Evolutionary conservation across 1,140 invertebrate species (phyloP), one percentile per base, ranked within the genome.

Genomic region (Nixonia krombeini): DNA sequence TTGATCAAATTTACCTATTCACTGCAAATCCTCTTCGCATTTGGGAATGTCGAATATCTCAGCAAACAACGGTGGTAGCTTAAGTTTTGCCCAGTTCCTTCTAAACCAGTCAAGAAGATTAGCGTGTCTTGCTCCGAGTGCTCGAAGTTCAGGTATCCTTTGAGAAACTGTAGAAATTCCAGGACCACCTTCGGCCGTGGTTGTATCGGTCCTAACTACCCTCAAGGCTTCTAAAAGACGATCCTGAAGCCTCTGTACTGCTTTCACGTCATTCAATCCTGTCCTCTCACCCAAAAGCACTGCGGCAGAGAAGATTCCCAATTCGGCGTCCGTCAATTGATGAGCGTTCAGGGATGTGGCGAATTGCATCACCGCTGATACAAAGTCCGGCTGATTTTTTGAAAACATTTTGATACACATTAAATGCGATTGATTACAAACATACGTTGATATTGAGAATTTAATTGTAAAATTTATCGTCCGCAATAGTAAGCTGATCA

Each of bases 11-110:
- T 46, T 58, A 67, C 62, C 68, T 73, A 53, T 81, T 88, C 85
- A 89, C 80, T 90, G 88, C 51, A 90, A 81, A 81, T 92, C 91
- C 74, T 94, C 92, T 75, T 94, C 93, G 76, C 90, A 91, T 85
- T 95, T 96, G 38, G 96, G 95, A 87, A 99, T 97, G 88, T 99
- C 96, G 83, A 97, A 98, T 72, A 98, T 97, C 86, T 99, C 96
- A 16, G 96, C 94, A 82, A 97, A 98, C 26, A 99, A 89, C 1
- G 96, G 95, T 23, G 96, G 96, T 72, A 97, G 87, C 57, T 90
- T 89, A 25, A 97, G 87, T 71, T 92, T 91, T 50, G 89, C 89
- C 95, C 95, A 97, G 84, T 96, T 92, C 53, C 89, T 85, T 58
- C 95, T 89, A 81, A 95, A 96, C 95, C 96, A 98, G 73, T 94